Evolutionary conservation across 2,113 vertebrate genomes (phyloP), one percentile per base, ranked within the genome.

Genomic region (Cyanoramphus novaezelandiae): DNA sequence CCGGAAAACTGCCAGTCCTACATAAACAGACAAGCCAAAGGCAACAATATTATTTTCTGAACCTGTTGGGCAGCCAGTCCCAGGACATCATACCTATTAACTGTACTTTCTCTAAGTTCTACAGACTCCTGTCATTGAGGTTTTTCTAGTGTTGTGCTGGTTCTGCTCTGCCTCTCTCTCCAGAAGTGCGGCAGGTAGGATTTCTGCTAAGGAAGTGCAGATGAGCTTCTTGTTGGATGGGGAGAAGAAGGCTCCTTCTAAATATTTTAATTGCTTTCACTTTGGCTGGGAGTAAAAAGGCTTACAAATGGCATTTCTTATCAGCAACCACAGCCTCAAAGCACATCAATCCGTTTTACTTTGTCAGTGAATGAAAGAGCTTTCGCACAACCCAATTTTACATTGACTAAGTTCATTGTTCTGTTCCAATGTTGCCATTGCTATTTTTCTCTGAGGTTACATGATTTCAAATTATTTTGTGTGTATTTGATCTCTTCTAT

Each of bases 181-280:
- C 78, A 85, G 55, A 87, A 47, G 3, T 29, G 24, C 35, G 39
- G 49, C n/a, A 74, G 60, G 31, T 31, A 37, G 35, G 37, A 44
- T 74, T 64, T 41, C 31, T 53, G 24, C 63, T 88, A 62, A 44
- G 49, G 67, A 83, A 90, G 49, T 17, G 52, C 35, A 91, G 67
- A 82, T 47, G 78, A 92, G n/a, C 79, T 83, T 79, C 75, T 77
- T 80, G 35, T 49, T 72, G 82, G 44, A 62, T 44, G n/a, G 41
- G 18, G 71, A 90, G 71, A 89, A 86, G 76, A 44, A 37, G 15
- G 63, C 46, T 90, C 52, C 86, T 88, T 88, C 92, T 93, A 90
- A 95, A 88, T 93, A 86, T 94, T 95, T 94, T 88, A 92, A 93
- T 95, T 94, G 37, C 76, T 85, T 94, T 47, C 37, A 65, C 52